Conservation (phyloP, 2,888 invertebrate genomes). For the Sphecodes monilicornis region DNA sequence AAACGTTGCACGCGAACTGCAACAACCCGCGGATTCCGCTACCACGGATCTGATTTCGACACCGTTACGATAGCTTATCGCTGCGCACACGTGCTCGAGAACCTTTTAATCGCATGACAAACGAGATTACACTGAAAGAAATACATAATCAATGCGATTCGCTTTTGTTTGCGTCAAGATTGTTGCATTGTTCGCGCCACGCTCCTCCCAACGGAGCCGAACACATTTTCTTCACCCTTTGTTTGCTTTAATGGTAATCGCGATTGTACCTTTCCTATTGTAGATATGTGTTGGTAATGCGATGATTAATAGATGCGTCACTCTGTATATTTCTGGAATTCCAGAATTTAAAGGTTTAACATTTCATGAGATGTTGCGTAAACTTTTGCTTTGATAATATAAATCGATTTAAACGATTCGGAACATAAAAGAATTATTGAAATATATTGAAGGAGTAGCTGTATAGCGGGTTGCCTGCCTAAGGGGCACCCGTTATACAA, state of each 20-base stretch:
- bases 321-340: not conserved
- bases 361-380: not conserved
- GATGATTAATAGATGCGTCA: not conserved
- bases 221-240: not conserved
- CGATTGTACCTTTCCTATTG: not conserved
- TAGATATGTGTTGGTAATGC: not conserved
- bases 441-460: too few species aligned
- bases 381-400: not conserved
- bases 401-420: too few species aligned
- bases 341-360: not conserved
- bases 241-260: not conserved
- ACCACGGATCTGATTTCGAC: constrained; percentile 49
- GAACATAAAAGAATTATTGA: too few species aligned
- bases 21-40: constrained; percentile 15
- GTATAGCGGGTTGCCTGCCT: too few species aligned
- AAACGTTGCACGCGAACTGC: constrained; percentile 7
- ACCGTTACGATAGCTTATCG: constrained; percentile 53
- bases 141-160: not conserved
- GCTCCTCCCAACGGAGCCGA: not conserved
- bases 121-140: not conserved
- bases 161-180: not conserved
- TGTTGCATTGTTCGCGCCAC: not conserved
- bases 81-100: constrained; percentile 11
- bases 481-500: too few species aligned
- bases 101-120: not conserved